Percentiles rank a stretch among this genome's conserved stretches.
Conservation (phyloP, 2,113 vertebrate genomes). For the Ailurus styani region DNA sequence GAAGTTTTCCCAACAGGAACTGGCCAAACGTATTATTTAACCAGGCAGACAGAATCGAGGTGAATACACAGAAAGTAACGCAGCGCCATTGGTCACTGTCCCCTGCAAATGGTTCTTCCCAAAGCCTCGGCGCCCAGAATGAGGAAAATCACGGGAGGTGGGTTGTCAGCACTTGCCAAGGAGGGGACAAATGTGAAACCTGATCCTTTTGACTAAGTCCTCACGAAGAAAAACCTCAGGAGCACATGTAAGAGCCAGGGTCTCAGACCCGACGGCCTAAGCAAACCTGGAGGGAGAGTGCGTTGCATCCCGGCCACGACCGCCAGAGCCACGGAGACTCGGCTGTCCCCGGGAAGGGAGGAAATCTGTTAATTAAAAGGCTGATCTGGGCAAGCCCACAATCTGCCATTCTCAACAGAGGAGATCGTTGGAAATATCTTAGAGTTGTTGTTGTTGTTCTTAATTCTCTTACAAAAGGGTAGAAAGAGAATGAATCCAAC, state of each 20-base stretch:
- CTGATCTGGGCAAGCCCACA: neutral
- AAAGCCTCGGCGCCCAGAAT: neutral
- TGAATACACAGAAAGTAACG: neutral
- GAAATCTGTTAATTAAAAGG: neutral
- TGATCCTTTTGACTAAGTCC: neutral
- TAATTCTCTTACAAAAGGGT: neutral
- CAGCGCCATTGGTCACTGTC: neutral
- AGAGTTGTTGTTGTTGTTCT: neutral
- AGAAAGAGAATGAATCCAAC: neutral
- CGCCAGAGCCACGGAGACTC: fast-evolving
- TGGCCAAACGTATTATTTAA: neutral
- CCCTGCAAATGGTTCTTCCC: neutral
- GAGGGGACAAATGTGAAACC: neutral
- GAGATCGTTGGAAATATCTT: neutral
- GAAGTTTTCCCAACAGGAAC: neutral
- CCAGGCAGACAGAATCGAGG: neutral
- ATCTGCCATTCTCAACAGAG: neutral
- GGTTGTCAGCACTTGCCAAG: neutral
- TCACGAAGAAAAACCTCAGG: neutral
- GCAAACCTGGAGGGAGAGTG: neutral
- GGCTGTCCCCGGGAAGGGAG: neutral
- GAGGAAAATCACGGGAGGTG: neutral
- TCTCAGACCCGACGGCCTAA: neutral
- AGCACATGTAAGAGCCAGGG: neutral
- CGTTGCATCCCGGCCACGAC: fast-evolving